Evolutionary conservation across 2,888 invertebrate species (phyloP), one percentile per base, ranked within the genome.

Genomic region (Habrosyne pyritoides): DNA sequence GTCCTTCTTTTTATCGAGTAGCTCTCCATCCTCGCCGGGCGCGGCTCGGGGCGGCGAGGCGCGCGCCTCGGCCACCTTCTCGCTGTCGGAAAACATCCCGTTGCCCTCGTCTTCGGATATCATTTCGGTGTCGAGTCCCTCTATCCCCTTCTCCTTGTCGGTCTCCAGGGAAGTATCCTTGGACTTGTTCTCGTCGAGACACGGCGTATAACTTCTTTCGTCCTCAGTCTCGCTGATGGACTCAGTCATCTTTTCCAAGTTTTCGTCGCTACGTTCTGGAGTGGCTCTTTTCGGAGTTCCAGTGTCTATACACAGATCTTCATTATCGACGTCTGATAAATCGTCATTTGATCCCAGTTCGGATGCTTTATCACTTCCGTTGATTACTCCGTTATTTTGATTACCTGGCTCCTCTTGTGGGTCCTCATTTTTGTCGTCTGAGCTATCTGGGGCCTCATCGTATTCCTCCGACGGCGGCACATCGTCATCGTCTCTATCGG

Each of bases 61-160:
- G 4, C 36, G 36, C 12, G 36, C 1, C 14, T 42, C 36, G 36
- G 36, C 12, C 81, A 88, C 55, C 81, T 75, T 57, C 83, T 93
- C 83, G 81, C 90, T 86, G 71, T 94, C 95, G 53, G 94, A 94
- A 77, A 95, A 95, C 81, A 95, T 93, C 63, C 94, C 94, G 61
- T 94, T 93, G 48, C 94, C 94, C 73, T 95, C 95, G 61, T 96
- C 96, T 74, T 95, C 95, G 0, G 96, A 96, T 67, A 96, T 96
- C 81, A 96, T 89, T 84, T 96, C 96, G 0, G 96, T 96, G 69
- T 95, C 96, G 63, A 96, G 93, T 2, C 94, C 95, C 67, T 91
- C 93, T 55, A 94, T 81, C 0, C 90, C 93, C 47, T 80, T 84
- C n/a, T 84, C 88, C 56, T 83, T 85, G 30, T 85, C 87, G 1